Conservation (phyloP, 1,140 invertebrate species). For the Gryllus bimaculatus region DNA sequence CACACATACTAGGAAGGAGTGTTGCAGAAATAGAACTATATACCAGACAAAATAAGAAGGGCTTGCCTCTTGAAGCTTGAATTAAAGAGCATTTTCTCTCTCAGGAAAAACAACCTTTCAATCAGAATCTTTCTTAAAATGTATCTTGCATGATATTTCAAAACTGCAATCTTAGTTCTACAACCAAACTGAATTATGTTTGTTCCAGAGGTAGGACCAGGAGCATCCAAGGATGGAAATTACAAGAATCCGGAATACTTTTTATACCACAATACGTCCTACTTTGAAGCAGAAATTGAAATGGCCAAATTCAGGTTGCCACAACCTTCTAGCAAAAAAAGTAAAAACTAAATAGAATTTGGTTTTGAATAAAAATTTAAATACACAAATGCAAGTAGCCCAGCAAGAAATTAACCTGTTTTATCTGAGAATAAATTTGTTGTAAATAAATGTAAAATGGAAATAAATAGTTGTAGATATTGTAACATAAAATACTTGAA, state of each 20-base stretch:
- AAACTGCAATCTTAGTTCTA: too few species aligned
- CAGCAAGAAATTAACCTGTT: not conserved
- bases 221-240: constrained; percentile 55
- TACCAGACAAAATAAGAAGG: too few species aligned
- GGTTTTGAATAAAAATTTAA: not conserved
- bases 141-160: too few species aligned
- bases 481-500: too few species aligned
- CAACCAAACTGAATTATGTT: not conserved
- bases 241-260: constrained; percentile 87
- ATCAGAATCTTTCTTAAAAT: too few species aligned
- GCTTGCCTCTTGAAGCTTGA: too few species aligned
- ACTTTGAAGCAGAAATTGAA: constrained; percentile 76
- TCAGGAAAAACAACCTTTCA: too few species aligned
- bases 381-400: not conserved
- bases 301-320: constrained; percentile 66
- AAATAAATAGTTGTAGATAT: too few species aligned
- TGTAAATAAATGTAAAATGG: not conserved
- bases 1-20: too few species aligned
- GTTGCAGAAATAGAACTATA: too few species aligned
- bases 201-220: constrained; percentile 54
- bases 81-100: too few species aligned
- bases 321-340: constrained; percentile 51
- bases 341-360: constrained; percentile 28
- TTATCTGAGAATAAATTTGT: not conserved
- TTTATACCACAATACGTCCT: constrained; percentile 65